These are phyloP conservation scores for Drosophila parvula DNA, from an alignment of 1,140 invertebrate genomes.

Conservation along the genomic window DNA sequence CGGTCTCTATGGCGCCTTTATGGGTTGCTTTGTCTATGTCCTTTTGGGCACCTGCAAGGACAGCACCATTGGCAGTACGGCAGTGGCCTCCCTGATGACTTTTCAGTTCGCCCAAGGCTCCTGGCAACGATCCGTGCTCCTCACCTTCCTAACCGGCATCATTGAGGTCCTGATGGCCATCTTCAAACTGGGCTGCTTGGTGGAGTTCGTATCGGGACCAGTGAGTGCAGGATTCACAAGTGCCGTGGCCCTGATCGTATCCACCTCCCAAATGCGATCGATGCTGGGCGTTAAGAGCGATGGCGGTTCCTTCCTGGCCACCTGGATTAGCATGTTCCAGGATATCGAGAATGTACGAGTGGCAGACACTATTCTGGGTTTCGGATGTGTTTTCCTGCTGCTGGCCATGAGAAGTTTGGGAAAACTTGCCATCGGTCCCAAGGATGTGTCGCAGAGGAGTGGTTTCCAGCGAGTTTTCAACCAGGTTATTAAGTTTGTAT, in stretches of 20 bases:
- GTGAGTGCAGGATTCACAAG: constrained; percentile 97
- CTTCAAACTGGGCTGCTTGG: constrained; percentile 94
- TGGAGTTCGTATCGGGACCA: constrained; percentile 96
- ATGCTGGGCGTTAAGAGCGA: constrained; percentile 91
- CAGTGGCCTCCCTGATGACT: constrained; percentile 93
- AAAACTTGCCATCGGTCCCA: constrained; percentile 86
- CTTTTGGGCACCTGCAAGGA: constrained; percentile 96
- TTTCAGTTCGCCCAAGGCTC: constrained; percentile 90
- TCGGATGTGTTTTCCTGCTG: constrained; percentile 88
- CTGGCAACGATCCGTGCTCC: constrained; percentile 90
- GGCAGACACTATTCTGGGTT: constrained; percentile 89
- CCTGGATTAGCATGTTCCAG: constrained; percentile 88
- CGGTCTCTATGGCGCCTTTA: constrained; percentile 95
- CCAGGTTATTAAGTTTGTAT: constrained; percentile 87
- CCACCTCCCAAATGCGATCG: constrained; percentile 94
- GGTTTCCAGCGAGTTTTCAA: constrained; percentile 85
- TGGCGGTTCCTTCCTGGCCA: constrained; percentile 89
- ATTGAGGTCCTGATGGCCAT: constrained; percentile 94
- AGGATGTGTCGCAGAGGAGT: constrained; percentile 85
- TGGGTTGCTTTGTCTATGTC: constrained; percentile 96
- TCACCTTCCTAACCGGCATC: constrained; percentile 92
- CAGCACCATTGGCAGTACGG: constrained; percentile 95
- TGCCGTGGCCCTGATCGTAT: constrained; percentile 95
- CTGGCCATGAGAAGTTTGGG: constrained; percentile 88
- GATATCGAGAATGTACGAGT: constrained; percentile 87